Conservation (phyloP, 2,888 invertebrate species). For the Rhogogaster chlorosoma region DNA sequence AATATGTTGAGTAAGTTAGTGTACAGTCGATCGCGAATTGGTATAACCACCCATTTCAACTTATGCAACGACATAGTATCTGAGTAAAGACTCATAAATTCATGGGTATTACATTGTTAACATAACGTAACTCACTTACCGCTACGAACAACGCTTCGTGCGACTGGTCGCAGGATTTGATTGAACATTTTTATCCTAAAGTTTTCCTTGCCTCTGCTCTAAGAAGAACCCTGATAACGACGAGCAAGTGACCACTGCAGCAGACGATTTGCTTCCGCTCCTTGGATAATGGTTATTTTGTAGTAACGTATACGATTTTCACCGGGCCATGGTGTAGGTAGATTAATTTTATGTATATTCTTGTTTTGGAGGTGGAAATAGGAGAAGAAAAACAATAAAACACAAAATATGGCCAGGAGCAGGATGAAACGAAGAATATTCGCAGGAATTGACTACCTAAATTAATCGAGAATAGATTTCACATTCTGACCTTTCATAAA, state of each 20-base stretch:
- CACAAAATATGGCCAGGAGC: background rate
- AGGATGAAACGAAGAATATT: background rate
- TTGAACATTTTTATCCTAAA: constrained; percentile 49
- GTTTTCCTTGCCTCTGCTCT: background rate
- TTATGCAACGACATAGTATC: constrained; percentile 14
- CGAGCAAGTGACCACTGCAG: constrained; percentile 16
- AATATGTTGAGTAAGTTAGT: constrained; percentile 19
- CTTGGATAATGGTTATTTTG: background rate
- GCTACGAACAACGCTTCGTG: constrained; percentile 13
- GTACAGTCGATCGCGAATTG: background rate
- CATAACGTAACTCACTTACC: constrained; percentile 38
- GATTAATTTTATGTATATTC: background rate
- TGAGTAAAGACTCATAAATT: background rate
- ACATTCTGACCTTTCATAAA: background rate
- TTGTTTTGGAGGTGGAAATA: background rate
- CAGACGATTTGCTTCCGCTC: constrained; percentile 33
- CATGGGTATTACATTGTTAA: background rate
- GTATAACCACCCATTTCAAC: background rate
- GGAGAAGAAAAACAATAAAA: background rate
- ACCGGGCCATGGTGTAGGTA: background rate
- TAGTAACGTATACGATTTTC: background rate
- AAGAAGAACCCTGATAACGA: constrained; percentile 10
- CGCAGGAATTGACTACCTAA: background rate
- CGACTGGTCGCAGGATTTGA: constrained; percentile 50
- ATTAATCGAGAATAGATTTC: background rate